Evolutionary conservation across 2,113 vertebrate genomes (phyloP).

Genomic region (Scalopus aquaticus): DNA sequence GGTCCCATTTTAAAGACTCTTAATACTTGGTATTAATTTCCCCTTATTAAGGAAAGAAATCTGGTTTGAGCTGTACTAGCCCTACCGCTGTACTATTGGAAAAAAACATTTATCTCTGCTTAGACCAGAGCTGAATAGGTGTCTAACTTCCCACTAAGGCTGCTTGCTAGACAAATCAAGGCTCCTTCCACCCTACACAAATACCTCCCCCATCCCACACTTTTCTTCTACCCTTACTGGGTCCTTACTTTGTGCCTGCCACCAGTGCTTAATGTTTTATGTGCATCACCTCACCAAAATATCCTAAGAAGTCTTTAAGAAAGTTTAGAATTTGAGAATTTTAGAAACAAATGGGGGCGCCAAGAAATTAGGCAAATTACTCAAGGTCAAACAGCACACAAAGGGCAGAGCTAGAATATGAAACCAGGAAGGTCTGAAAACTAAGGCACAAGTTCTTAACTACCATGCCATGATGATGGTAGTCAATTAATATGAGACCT

Average conservation of each 20-base stretch:
- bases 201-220: too few species aligned
- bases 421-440: background rate
- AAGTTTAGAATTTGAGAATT: background rate
- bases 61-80: background rate
- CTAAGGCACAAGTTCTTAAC: background rate
- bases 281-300: conserved; percentile 12
- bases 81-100: background rate
- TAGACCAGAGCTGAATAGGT: background rate
- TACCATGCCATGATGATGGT: background rate
- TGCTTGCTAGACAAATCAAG: background rate
- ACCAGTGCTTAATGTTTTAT: conserved; percentile 13
- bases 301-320: background rate
- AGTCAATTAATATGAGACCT: conserved; percentile 22
- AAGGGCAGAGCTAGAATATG: background rate
- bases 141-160: background rate
- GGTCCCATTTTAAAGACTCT: background rate
- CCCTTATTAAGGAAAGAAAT: background rate
- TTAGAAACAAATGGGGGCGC: conserved; percentile 8
- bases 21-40: conserved; percentile 25
- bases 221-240: background rate
- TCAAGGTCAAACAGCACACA: background rate
- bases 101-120: conserved; percentile 17
- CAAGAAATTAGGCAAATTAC: conserved; percentile 1
- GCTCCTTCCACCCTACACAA: background rate
- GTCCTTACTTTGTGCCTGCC: background rate